A percentile compares a stretch with the other conserved stretches of the same genome.
These are phyloP conservation scores for Morpho achilles DNA, from an alignment of 2,888 invertebrate genomes.

Conservation along the genomic window DNA sequence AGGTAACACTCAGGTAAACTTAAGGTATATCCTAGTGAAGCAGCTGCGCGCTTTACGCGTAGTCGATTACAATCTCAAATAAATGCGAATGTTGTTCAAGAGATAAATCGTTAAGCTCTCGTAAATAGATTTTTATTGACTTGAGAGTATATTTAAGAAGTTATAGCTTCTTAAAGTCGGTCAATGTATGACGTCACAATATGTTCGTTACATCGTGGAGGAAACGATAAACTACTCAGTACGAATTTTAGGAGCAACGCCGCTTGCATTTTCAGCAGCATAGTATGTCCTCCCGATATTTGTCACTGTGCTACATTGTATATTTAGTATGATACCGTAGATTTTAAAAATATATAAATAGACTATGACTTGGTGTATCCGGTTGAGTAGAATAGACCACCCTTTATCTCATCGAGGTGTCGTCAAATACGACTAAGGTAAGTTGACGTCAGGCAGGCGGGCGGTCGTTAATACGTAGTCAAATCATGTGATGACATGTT, in stretches of 20 bases:
- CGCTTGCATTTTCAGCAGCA: constrained; percentile 30
- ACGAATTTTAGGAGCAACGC: constrained; percentile 36
- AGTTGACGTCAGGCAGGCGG: too few species aligned
- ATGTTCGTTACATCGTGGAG: constrained; percentile 27
- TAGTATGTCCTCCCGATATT: constrained; percentile 25
- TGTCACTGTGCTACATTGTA: constrained; percentile 20
- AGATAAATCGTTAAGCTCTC: constrained; percentile 2
- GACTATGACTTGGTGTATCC: too few species aligned
- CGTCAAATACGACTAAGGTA: too few species aligned
- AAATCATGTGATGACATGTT: too few species aligned
- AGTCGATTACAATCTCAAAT: too few species aligned
- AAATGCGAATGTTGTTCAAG: constrained; percentile 2
- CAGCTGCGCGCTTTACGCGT: too few species aligned
- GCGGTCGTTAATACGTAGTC: too few species aligned
- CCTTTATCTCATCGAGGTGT: too few species aligned
- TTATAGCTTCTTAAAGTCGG: constrained; percentile 5
- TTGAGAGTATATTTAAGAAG: background rate
- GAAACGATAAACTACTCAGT: constrained; percentile 42
- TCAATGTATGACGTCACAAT: constrained; percentile 8
- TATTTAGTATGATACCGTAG: background rate
- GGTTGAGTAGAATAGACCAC: too few species aligned
- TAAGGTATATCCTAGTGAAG: background rate
- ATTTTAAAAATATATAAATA: too few species aligned
- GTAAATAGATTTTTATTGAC: background rate
- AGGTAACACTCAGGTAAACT: too few species aligned